These are phyloP conservation scores for Drosophila kohkoa DNA, from an alignment of 1,140 invertebrate genomes.

Conservation along the genomic window DNA sequence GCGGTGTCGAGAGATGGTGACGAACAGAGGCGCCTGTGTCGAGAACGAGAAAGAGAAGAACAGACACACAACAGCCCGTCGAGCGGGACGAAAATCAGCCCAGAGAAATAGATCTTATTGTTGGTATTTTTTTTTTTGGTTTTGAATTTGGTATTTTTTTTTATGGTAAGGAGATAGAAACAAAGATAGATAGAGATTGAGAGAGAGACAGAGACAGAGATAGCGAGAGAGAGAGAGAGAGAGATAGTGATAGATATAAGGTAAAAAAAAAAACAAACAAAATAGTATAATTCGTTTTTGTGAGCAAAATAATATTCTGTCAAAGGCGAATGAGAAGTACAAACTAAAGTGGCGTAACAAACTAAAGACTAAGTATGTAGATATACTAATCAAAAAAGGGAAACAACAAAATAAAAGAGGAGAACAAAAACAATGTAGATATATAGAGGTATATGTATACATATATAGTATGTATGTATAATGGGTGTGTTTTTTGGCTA, in stretches of 20 bases:
- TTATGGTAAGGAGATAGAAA: conserved; percentile 60
- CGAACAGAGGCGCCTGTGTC: conserved; percentile 78
- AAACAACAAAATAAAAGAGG: conserved; percentile 41
- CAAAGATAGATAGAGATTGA: conserved; percentile 24
- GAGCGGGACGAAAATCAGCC: conserved; percentile 84
- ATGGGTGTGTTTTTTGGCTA: conserved; percentile 30
- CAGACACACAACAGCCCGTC: conserved; percentile 84
- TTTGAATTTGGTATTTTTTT: conserved; percentile 59
- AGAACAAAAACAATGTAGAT: conserved; percentile 53
- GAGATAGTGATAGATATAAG: conserved; percentile 38
- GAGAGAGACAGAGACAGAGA: conserved; percentile 21
- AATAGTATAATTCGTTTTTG: conserved; percentile 49
- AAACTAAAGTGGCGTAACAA: conserved; percentile 49
- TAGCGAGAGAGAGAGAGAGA: conserved; percentile 13
- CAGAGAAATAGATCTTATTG: conserved; percentile 78
- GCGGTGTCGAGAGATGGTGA: conserved; percentile 81
- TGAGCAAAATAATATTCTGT: conserved; percentile 62
- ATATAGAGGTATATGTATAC: conserved; percentile 11
- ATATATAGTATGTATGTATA: conserved; percentile 15
- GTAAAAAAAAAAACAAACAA: conserved; percentile 35
- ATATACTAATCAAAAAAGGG: conserved; percentile 49
- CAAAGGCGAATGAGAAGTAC: conserved; percentile 52
- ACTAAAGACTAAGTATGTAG: conserved; percentile 57
- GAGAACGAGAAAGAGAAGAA: conserved; percentile 85
- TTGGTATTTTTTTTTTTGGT: conserved; percentile 44